Evolutionary conservation across 2,113 vertebrate species (phyloP).

Genomic region (Gadus macrocephalus): DNA sequence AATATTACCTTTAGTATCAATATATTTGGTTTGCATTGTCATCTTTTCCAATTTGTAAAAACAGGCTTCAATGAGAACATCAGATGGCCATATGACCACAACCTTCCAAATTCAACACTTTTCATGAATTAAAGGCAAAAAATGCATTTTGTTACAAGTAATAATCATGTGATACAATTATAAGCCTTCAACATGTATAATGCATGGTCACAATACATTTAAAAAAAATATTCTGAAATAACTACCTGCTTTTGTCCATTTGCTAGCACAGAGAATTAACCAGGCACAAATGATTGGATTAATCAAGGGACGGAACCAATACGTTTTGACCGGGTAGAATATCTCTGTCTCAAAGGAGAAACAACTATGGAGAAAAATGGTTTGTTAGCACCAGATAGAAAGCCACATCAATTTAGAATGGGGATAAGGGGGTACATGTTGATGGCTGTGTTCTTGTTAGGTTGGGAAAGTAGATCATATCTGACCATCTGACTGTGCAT

Average conservation of each 20-base stretch:
- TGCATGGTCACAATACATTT: constrained; percentile 47
- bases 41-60: no score
- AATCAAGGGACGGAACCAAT: constrained; percentile 65
- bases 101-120: no score
- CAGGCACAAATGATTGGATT: constrained; percentile 67
- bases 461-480: not conserved
- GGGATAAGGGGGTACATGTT: constrained; percentile 28
- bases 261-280: constrained; percentile 64
- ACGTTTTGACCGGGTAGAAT: constrained; percentile 73
- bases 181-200: constrained; percentile 17
- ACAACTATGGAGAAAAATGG: constrained; percentile 68
- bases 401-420: constrained; percentile 25
- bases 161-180: no score
- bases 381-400: constrained; percentile 59
- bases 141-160: no score
- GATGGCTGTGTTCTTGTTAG: constrained; percentile 56
- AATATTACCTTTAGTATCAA: no score
- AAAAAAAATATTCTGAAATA: constrained; percentile 58
- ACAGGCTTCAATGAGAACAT: no score
- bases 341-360: constrained; percentile 70
- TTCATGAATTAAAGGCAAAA: no score
- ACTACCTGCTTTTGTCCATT: constrained; percentile 66
- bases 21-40: no score
- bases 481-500: no score
- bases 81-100: no score